Evolutionary conservation across 2,888 invertebrate species (phyloP), one percentile per base, ranked within the genome.

Genomic region (Anagyrus pseudococci): DNA sequence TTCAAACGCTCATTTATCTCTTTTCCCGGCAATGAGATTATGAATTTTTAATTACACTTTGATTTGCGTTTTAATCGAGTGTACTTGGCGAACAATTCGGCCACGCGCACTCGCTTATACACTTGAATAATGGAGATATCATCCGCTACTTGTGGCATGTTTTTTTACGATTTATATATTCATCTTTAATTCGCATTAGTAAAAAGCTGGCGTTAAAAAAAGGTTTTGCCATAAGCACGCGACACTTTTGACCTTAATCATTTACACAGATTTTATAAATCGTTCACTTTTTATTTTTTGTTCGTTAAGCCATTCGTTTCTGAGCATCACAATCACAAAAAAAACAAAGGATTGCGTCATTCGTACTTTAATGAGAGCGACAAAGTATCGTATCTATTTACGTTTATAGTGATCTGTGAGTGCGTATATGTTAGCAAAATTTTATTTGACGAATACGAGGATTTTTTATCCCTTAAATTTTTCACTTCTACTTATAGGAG

Each of bases 31-130:
- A 47, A 53, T 64, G 6, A 46, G 37, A 62, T 62, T 63, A 64
- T 59, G 57, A 65, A 67, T 60, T 23, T 60, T 66, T 64, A 60
- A 58, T 64, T 68, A 65, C 63, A 66, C 67, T 64, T 64, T 67
- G 62, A 62, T 68, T 67, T 55, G 46, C 62, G 47, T 62, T 48
- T n/a, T n/a, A n/a, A n/a, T n/a, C n/a, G n/a, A n/a, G n/a, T n/a
- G n/a, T n/a, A n/a, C n/a, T n/a, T n/a, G n/a, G n/a, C n/a, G n/a
- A n/a, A n/a, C n/a, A n/a, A n/a, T n/a, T n/a, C n/a, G n/a, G n/a
- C n/a, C n/a, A n/a, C n/a, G n/a, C n/a, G n/a, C n/a, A n/a, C n/a
- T n/a, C n/a, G n/a, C n/a, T n/a, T n/a, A n/a, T n/a, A n/a, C n/a
- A n/a, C n/a, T n/a, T n/a, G n/a, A n/a, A n/a, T n/a, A n/a, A n/a